Conservation (phyloP, 2,888 invertebrate species). For the Eristalis tenax region DNA sequence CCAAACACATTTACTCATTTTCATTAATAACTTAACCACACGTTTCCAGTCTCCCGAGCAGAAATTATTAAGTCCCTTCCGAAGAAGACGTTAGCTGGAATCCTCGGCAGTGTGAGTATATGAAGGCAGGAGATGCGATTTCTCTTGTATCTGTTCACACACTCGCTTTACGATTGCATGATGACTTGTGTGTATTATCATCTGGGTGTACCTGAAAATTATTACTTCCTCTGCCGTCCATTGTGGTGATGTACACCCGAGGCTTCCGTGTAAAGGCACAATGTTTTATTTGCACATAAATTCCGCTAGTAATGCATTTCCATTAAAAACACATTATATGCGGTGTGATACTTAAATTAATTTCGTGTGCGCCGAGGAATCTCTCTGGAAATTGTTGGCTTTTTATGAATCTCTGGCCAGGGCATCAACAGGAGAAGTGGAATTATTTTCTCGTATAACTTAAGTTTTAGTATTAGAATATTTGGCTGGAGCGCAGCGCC, state of each 20-base stretch:
- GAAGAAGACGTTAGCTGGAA: too few species aligned
- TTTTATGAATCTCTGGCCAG: background rate
- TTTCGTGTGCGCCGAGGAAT: constrained; percentile 1
- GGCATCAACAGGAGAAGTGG: background rate
- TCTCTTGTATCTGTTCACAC: constrained; percentile 48
- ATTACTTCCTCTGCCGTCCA: constrained; percentile 21
- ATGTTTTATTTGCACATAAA: constrained; percentile 65
- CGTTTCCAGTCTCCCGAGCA: too few species aligned
- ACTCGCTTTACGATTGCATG: constrained; percentile 47
- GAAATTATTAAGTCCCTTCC: too few species aligned
- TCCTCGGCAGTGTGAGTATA: background rate
- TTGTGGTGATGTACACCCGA: constrained; percentile 2
- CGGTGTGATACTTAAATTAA: constrained; percentile 55
- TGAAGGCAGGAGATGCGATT: background rate
- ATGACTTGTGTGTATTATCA: constrained; percentile 42
- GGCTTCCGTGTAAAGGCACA: background rate
- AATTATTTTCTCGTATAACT: background rate
- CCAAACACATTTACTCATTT: too few species aligned
- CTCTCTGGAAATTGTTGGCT: background rate
- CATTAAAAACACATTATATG: constrained; percentile 66
- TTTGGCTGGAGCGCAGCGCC: background rate
- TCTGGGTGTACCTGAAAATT: constrained; percentile 53
- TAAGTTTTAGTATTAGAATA: constrained; percentile 13
- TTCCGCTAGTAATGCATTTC: constrained; percentile 63
- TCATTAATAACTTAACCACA: too few species aligned